Evolutionary conservation across 1,140 invertebrate species (phyloP).

Genomic region (Scaptomyza graminum): DNA sequence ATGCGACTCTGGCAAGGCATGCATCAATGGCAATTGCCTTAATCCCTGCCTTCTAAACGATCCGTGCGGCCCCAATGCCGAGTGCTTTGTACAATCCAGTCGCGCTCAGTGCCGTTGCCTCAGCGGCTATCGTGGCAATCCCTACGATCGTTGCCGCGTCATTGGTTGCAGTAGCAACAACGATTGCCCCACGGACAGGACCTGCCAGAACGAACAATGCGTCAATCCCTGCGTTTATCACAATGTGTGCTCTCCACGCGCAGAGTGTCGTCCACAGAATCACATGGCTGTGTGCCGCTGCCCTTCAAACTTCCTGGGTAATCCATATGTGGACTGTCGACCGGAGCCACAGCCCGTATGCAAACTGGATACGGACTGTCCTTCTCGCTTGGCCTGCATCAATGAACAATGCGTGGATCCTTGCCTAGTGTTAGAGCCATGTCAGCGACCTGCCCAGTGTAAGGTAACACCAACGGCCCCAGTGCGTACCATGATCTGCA

Average conservation of each 20-base stretch:
- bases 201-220: conserved; percentile 93
- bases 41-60: conserved; percentile 92
- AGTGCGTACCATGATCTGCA: conserved; percentile 94
- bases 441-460: conserved; percentile 91
- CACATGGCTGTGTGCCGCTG: conserved; percentile 94
- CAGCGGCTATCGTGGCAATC: conserved; percentile 92
- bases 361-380: conserved; percentile 91
- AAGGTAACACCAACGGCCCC: conserved; percentile 91
- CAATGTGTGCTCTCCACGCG: conserved; percentile 89
- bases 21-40: conserved; percentile 92
- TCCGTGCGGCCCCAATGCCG: conserved; percentile 92
- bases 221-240: conserved; percentile 91
- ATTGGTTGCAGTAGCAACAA: conserved; percentile 95
- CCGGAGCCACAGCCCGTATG: conserved; percentile 90
- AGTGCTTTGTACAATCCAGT: conserved; percentile 91
- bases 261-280: conserved; percentile 92
- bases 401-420: conserved; percentile 93
- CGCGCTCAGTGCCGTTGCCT: conserved; percentile 91
- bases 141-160: conserved; percentile 89
- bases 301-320: conserved; percentile 88
- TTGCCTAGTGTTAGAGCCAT: conserved; percentile 91
- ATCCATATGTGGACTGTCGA: conserved; percentile 92
- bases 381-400: conserved; percentile 91
- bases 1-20: conserved; percentile 91
- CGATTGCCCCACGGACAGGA: conserved; percentile 93